Base-by-base conservation (phyloP, 2,113 vertebrate species). In the Hippocampus barbouri region DNA sequence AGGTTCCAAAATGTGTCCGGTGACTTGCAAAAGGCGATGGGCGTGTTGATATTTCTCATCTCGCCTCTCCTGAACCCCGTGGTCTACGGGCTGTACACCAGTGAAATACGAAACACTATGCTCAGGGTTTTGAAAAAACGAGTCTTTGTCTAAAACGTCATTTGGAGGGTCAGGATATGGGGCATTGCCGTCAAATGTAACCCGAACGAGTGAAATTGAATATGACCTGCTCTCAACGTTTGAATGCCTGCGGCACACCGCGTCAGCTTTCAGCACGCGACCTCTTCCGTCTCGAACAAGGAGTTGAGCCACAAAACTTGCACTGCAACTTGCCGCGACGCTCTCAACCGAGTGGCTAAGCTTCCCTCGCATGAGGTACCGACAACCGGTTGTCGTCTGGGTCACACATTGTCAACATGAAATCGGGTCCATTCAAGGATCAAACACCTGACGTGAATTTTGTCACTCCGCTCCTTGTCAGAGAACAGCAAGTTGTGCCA, bases 21-120 rank as follows among this genome's bases (percentile, higher is more conserved):
- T 12, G 85, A 92, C 68, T 51, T 91, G 74, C 90, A 90, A 54
- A 92, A 91, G 82, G 86, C 90, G 11, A 91, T 86, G 84, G 90
- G 91, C 21, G 90, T 92, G 88, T 21, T 92, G 0, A 92, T 91
- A 60, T 91, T 92, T 76, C 56, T 89, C 11, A 77, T 92, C 4
- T 84, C 90, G 18, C 91, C 91, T 6, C 74, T 92, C 64, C 68
- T 91, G n/a, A 92, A 92, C 84, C 91, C 91, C 21, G 57, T 92
- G 23, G 88, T 92, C 0, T 92, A 92, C 14, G 91, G 91, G 21
- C 63, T 92, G 7, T 88, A 92, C 30, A 90, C 88, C 15, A 83
- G 73, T 10, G 87, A 92, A 81, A 86, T 92, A 72, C 79, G 86
- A 61, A 79, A 56, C 40, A 84, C 83, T 21, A 20, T 91, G 0